A percentile compares a stretch with the other conserved stretches of the same genome.
Evolutionary conservation across 2,888 invertebrate species (phyloP).

Genomic region (Hypsopygia costalis): DNA sequence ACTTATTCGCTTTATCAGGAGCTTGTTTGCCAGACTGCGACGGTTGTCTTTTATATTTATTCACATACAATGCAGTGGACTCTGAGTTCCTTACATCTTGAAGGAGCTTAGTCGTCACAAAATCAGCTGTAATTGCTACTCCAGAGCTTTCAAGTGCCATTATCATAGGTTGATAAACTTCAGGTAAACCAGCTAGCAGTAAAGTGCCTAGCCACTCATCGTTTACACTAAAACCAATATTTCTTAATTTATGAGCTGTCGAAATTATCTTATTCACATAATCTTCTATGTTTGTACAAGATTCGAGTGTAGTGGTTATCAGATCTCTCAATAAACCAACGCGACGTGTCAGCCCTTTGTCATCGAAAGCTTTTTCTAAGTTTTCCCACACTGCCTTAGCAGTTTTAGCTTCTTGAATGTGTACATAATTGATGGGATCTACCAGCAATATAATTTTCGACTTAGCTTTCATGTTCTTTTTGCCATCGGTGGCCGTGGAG

Average conservation of each 20-base stretch:
- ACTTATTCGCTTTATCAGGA: neutral
- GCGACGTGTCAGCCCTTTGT: slow-evolving; percentile 15
- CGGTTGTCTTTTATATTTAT: slow-evolving; percentile 3
- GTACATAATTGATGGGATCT: too few species aligned
- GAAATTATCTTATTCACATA: slow-evolving; percentile 15
- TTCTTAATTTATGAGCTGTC: too few species aligned
- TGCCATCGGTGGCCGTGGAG: slow-evolving; percentile 16
- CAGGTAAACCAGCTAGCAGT: too few species aligned
- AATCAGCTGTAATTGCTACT: slow-evolving; percentile 14
- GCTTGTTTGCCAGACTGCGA: neutral
- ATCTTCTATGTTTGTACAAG: slow-evolving; percentile 15
- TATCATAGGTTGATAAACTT: too few species aligned
- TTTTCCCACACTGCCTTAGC: slow-evolving; percentile 19
- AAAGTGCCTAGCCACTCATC: too few species aligned
- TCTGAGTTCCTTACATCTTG: too few species aligned
- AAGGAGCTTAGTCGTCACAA: slow-evolving; percentile 16
- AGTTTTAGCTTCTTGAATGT: slow-evolving; percentile 16
- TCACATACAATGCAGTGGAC: too few species aligned
- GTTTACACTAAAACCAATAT: too few species aligned
- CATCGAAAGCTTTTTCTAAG: slow-evolving; percentile 20
- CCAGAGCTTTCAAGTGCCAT: too few species aligned
- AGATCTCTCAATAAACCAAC: slow-evolving; percentile 21
- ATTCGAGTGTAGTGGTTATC: slow-evolving; percentile 16
- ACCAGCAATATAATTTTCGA: too few species aligned
- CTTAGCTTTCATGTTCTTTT: slow-evolving; percentile 14